phyloP scores from a whole-genome alignment of 2,113 vertebrate species.

The Bambusicola thoracicus region DNA sequence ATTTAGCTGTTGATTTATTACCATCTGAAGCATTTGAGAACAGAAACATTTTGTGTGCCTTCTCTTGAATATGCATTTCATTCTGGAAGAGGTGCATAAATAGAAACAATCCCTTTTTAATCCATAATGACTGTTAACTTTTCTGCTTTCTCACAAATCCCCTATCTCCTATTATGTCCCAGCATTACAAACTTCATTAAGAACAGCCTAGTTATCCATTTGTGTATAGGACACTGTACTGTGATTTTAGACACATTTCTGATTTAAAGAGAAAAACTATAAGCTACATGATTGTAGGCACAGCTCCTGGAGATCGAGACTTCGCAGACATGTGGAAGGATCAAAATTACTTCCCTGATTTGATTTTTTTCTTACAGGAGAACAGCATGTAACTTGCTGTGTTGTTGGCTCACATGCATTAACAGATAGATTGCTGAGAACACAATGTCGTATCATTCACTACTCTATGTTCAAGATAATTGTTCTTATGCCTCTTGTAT shows the following conservation, averaged over 20 bases:
- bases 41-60: neutral
- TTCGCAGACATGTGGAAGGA: accelerated
- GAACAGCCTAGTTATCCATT: neutral
- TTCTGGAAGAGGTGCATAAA: neutral
- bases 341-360: neutral
- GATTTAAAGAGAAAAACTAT: neutral
- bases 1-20: neutral
- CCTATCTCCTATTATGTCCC: neutral
- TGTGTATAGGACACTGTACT: neutral
- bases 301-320: neutral
- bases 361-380: neutral
- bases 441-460: neutral
- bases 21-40: neutral
- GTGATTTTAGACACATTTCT: neutral
- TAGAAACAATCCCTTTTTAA: neutral
- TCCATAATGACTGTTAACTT: neutral
- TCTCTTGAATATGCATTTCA: neutral
- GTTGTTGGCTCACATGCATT: neutral
- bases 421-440: neutral
- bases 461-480: neutral
- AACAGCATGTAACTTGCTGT: neutral
- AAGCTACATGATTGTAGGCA: neutral
- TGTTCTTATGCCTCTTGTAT: neutral
- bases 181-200: neutral
- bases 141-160: neutral